phyloP scores from a whole-genome alignment of 2,888 invertebrate genomes.

The Clusia tigrina region DNA sequence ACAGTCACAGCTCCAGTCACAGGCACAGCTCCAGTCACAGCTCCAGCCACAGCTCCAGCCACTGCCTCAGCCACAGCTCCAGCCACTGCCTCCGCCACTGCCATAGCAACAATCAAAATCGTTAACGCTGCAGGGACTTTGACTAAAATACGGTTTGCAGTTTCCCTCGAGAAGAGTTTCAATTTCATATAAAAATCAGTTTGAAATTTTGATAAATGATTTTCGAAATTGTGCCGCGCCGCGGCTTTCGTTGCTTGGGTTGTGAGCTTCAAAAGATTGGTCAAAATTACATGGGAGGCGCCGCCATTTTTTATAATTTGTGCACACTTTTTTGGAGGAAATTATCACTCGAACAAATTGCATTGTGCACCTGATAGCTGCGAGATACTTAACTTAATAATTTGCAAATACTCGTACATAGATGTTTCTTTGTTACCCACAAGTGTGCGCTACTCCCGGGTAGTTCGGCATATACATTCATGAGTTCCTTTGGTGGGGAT shows the following conservation, averaged over 20 bases:
- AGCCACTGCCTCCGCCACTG: too few species aligned
- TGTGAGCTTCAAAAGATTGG: background rate
- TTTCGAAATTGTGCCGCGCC: background rate
- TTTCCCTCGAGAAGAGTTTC: background rate
- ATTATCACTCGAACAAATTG: background rate
- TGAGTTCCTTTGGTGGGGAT: too few species aligned
- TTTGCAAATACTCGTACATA: constrained; percentile 4
- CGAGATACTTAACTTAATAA: constrained; percentile 2
- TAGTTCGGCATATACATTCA: background rate
- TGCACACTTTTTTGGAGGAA: background rate
- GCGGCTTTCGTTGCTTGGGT: background rate
- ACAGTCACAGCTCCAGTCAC: too few species aligned
- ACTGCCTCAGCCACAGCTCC: too few species aligned
- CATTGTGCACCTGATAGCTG: background rate
- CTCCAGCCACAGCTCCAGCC: too few species aligned
- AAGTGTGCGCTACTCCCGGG: too few species aligned
- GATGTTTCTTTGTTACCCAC: too few species aligned
- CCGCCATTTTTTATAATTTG: background rate
- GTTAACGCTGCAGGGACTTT: constrained; percentile 3
- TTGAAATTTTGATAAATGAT: constrained; percentile 4
- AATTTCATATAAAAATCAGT: constrained; percentile 5
- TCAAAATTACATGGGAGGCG: background rate
- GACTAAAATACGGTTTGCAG: background rate
- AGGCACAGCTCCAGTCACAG: too few species aligned
- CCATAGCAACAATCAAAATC: too few species aligned